A percentile compares a stretch with the other conserved stretches of the same genome.
These are phyloP conservation scores for Anolis apletophallus DNA, from an alignment of 2,797 vertebrate species.

Conservation along the genomic window DNA sequence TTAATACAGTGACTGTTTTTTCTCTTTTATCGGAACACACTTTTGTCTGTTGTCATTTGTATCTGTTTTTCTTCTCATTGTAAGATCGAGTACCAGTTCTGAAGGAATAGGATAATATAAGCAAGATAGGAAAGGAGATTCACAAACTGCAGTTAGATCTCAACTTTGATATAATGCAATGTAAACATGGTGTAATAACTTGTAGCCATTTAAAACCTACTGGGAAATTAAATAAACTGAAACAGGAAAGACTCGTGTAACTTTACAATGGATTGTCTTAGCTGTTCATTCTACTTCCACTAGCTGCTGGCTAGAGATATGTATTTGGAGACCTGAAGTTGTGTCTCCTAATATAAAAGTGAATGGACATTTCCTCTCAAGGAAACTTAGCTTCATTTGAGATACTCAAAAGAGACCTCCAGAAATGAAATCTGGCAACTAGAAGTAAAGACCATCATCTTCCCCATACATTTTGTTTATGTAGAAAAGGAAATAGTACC, in stretches of 20 bases:
- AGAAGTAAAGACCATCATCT: conserved; percentile 78
- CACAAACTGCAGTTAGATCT: neutral
- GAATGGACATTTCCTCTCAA: conserved; percentile 54
- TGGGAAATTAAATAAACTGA: neutral
- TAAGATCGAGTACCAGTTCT: too few relatives aligned
- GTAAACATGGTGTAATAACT: neutral
- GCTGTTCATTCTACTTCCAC: neutral
- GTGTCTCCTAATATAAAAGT: conserved; percentile 61
- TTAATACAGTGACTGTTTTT: too few relatives aligned
- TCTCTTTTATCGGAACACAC: too few relatives aligned
- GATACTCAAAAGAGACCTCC: conserved; percentile 74
- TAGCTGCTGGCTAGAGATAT: neutral
- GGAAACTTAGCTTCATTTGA: conserved; percentile 48
- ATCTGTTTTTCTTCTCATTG: too few relatives aligned
- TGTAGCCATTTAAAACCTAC: neutral
- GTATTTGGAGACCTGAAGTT: conserved; percentile 55
- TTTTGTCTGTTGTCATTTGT: too few relatives aligned
- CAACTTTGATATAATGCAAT: neutral
- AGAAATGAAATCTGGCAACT: conserved; percentile 77
- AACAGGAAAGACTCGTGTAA: neutral
- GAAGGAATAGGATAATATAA: neutral
- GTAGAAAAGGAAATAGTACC: conserved; percentile 81
- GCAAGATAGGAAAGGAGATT: neutral
- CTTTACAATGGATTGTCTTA: conserved; percentile 7
- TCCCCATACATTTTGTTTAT: conserved; percentile 82